Conservation (phyloP, 2,888 invertebrate genomes). For the Teleiodes luculella region DNA sequence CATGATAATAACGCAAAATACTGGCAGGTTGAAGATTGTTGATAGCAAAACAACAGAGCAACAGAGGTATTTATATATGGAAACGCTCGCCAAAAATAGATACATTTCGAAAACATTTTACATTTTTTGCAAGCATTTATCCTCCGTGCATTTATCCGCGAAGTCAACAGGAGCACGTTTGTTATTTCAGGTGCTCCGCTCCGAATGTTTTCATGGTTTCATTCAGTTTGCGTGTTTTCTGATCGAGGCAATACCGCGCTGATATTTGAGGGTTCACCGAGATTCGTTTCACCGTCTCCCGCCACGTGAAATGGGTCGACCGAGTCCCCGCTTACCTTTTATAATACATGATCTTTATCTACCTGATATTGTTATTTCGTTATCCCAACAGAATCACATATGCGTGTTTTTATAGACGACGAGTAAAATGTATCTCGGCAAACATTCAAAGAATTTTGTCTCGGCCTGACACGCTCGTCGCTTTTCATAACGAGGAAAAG, state of each 20-base stretch:
- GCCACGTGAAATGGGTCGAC: conserved; percentile 3
- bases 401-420: background rate
- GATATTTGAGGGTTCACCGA: conserved; percentile 4
- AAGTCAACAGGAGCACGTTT: conserved; percentile 14
- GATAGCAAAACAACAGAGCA: no score
- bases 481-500: conserved; percentile 4
- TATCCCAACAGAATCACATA: background rate
- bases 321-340: background rate
- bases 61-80: no score
- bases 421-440: background rate
- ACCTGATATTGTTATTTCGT: conserved; percentile 1
- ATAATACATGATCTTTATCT: conserved; percentile 10
- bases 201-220: conserved; percentile 25
- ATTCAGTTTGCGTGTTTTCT: conserved; percentile 29
- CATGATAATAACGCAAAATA: no score
- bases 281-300: conserved; percentile 18
- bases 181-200: conserved; percentile 25
- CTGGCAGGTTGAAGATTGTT: no score
- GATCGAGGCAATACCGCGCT: conserved; percentile 35
- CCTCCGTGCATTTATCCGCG: no score
- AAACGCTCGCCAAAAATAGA: no score
- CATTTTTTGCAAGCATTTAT: background rate
- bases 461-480: background rate
- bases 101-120: background rate
- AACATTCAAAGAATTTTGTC: background rate